A percentile compares a stretch with the other conserved stretches of the same genome.
Evolutionary conservation across 2,113 vertebrate species (phyloP).

Genomic region (Formicarius rufipectus): DNA sequence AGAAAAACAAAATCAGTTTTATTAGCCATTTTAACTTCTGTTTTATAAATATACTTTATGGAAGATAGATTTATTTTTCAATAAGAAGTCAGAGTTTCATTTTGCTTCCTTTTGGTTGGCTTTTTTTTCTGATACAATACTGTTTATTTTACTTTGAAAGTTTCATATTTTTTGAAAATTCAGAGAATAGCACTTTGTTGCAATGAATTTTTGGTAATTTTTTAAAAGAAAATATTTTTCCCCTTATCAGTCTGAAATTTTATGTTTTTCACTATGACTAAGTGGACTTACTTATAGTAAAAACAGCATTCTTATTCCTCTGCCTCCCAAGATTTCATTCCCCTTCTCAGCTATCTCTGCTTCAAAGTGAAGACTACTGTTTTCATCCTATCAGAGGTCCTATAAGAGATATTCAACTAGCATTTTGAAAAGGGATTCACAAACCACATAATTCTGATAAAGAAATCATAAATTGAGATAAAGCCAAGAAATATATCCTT

Average conservation of each 20-base stretch:
- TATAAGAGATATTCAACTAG: background rate
- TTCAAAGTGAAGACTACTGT: background rate
- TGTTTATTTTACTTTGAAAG: accelerated
- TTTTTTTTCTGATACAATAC: background rate
- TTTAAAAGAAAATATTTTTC: background rate
- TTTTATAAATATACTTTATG: background rate
- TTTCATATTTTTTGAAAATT: background rate
- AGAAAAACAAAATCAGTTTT: background rate
- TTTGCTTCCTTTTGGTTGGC: background rate
- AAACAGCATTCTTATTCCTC: background rate
- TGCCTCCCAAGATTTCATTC: background rate
- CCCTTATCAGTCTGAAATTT: background rate
- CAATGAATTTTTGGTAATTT: background rate
- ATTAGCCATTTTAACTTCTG: background rate
- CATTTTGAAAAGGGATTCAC: background rate
- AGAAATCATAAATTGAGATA: background rate
- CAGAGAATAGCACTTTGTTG: background rate
- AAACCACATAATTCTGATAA: background rate
- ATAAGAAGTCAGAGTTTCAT: accelerated
- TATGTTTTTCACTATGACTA: background rate
- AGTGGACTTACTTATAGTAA: background rate
- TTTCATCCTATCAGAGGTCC: background rate
- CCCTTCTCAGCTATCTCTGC: background rate
- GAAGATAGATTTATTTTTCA: background rate
- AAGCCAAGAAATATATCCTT: background rate